Conservation (phyloP, 2,888 invertebrate species). For the Agapostemon virescens region DNA sequence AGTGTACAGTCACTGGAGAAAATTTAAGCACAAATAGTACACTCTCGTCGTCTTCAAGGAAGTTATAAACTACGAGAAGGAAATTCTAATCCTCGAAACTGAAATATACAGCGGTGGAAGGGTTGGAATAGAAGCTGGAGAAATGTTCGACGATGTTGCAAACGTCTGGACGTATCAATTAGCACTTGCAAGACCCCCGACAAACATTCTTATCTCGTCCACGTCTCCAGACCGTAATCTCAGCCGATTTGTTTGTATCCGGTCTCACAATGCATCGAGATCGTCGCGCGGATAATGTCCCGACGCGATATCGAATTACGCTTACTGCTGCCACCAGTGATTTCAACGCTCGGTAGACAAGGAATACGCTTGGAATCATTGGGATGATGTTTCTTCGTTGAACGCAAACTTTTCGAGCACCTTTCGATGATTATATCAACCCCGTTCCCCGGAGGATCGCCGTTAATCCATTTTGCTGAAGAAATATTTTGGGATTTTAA, state of each 20-base stretch:
- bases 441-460: background rate
- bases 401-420: background rate
- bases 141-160: background rate
- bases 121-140: background rate
- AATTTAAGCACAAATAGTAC: too few relatives aligned
- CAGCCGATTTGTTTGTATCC: conserved; percentile 29
- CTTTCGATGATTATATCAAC: background rate
- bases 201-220: conserved; percentile 1
- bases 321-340: conserved; percentile 15
- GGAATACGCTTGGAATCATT: background rate
- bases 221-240: conserved; percentile 14
- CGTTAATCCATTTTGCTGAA: background rate
- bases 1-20: too few relatives aligned
- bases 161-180: background rate
- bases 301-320: conserved; percentile 28
- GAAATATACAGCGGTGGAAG: too few relatives aligned
- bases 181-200: background rate
- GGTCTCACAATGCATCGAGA: conserved; percentile 28
- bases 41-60: too few relatives aligned
- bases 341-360: background rate
- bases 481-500: background rate
- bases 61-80: too few relatives aligned
- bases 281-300: conserved; percentile 27
- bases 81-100: too few relatives aligned
- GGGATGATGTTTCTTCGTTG: background rate